Percentiles rank a stretch among this genome's conserved stretches.
phyloP scores from a whole-genome alignment of 2,888 invertebrate species.

The Noctua janthina region DNA sequence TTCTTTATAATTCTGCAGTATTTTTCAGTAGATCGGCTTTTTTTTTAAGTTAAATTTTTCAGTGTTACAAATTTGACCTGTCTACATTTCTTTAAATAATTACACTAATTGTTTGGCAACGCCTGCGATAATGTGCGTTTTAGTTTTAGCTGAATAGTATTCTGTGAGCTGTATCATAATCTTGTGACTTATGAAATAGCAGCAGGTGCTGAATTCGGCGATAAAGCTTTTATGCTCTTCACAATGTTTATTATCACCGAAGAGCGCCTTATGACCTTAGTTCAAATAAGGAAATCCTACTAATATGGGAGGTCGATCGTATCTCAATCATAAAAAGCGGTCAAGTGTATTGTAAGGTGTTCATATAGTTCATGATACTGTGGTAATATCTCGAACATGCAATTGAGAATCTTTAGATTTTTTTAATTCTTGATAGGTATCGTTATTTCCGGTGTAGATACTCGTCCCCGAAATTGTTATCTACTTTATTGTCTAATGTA shows the following conservation, averaged over 20 bases:
- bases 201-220: neutral
- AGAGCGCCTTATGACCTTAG: conserved; percentile 51
- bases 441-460: conserved; percentile 20
- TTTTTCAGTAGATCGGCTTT: neutral
- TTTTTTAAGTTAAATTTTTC: neutral
- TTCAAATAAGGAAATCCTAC: conserved; percentile 61
- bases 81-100: neutral
- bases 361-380: conserved; percentile 17
- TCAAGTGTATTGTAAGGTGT: conserved; percentile 45
- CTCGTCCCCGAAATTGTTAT: neutral
- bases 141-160: neutral
- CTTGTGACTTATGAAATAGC: neutral
- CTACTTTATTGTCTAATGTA: neutral
- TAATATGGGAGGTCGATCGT: conserved; percentile 50
- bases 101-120: neutral
- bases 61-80: neutral
- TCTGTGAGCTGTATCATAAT: neutral
- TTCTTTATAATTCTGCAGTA: neutral
- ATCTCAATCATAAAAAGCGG: conserved; percentile 53
- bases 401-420: conserved; percentile 22
- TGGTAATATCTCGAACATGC: conserved; percentile 29
- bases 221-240: neutral
- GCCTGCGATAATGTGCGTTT: neutral
- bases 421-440: neutral
- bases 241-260: conserved; percentile 37